A percentile compares a stretch with the other conserved stretches of the same genome.
These are phyloP conservation scores for Lithosia quadra DNA, from an alignment of 2,888 invertebrate species.

Conservation along the genomic window DNA sequence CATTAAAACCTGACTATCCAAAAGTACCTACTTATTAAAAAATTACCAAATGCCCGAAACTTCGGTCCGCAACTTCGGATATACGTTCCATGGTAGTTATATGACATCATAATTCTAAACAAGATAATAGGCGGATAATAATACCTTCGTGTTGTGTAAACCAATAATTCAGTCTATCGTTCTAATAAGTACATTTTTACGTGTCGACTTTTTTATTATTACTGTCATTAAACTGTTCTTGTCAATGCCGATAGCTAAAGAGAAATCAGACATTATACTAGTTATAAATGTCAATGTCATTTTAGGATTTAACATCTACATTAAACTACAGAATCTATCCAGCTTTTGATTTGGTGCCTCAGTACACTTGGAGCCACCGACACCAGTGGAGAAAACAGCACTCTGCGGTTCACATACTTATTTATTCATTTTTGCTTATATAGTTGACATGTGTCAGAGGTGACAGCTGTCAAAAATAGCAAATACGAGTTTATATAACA, in stretches of 20 bases:
- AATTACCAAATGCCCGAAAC: no score
- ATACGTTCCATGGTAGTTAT: not conserved
- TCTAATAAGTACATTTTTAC: conserved; percentile 2
- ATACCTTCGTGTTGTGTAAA: conserved; percentile 5
- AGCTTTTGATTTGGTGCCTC: no score
- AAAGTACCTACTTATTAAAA: no score
- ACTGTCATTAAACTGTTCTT: not conserved
- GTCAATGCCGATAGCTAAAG: not conserved
- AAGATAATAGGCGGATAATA: conserved; percentile 6
- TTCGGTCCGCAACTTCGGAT: not conserved
- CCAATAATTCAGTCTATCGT: not conserved
- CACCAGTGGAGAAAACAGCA: no score
- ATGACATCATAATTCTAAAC: conserved; percentile 4
- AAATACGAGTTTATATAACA: no score
- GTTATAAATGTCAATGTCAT: not conserved
- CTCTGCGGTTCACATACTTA: no score
- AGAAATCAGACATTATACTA: not conserved
- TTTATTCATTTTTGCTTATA: not conserved
- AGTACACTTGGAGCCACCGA: no score
- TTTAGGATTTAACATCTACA: not conserved
- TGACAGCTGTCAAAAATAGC: conserved; percentile 1
- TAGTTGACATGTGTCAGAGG: not conserved
- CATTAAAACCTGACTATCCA: no score
- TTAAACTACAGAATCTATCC: not conserved
- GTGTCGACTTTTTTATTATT: not conserved